A percentile compares a stretch with the other conserved stretches of the same genome.
Evolutionary conservation across 2,888 invertebrate species (phyloP).

Genomic region (Micropterix aruncella): DNA sequence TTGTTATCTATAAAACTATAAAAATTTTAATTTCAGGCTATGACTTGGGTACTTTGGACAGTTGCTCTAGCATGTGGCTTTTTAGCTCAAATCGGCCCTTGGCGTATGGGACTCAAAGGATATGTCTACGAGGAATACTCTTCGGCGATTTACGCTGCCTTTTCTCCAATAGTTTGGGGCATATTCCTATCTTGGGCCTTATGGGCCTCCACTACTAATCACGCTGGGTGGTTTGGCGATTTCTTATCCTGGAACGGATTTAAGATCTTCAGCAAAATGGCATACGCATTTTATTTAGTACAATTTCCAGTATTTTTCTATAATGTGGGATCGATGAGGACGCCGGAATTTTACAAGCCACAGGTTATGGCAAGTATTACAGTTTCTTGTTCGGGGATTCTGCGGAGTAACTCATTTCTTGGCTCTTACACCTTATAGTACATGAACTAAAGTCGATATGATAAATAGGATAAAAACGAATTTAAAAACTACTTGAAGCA

Average conservation of each 20-base stretch:
- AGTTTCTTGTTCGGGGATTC: no score
- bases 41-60: constrained; percentile 28
- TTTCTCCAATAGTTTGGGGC: constrained; percentile 44
- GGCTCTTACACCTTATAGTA: no score
- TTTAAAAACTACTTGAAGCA: no score
- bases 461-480: no score
- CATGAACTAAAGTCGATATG: no score
- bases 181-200: constrained; percentile 33
- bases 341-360: constrained; percentile 32
- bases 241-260: constrained; percentile 39
- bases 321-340: constrained; percentile 41
- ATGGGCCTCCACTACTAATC: constrained; percentile 36
- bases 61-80: constrained; percentile 22
- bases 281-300: constrained; percentile 44
- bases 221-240: constrained; percentile 36
- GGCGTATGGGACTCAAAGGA: constrained; percentile 33
- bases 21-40: constrained; percentile 22
- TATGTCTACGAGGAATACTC: constrained; percentile 34
- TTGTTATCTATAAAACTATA: no score
- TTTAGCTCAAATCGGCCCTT: constrained; percentile 34
- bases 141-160: constrained; percentile 39
- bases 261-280: constrained; percentile 42
- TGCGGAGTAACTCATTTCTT: no score
- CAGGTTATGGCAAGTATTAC: constrained; percentile 32
- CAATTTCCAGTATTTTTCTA: constrained; percentile 52